These are phyloP conservation scores for Rhombomys opimus DNA, from an alignment of 2,113 vertebrate species.

Conservation along the genomic window DNA sequence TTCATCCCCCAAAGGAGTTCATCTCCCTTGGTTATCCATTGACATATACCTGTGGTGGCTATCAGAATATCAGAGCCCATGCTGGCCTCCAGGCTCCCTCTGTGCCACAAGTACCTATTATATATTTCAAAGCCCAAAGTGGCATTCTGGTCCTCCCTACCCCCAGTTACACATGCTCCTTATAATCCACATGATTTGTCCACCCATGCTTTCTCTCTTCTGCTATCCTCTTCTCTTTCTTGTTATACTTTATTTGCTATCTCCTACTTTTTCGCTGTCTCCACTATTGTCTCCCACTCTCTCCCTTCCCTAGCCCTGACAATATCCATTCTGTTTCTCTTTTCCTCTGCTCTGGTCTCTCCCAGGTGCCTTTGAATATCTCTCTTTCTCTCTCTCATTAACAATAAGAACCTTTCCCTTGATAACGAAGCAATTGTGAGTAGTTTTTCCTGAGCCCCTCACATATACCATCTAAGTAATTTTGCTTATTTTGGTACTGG, in stretches of 20 bases:
- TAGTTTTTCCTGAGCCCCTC: neutral
- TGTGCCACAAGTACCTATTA: neutral
- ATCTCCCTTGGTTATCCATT: neutral
- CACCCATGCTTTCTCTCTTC: neutral
- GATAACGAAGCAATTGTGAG: neutral
- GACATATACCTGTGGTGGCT: neutral
- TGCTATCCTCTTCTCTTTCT: neutral
- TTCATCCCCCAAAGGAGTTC: neutral
- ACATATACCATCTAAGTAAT: neutral
- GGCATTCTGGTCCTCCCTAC: neutral
- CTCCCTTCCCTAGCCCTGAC: neutral
- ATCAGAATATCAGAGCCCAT: neutral
- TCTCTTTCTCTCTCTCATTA: too few relatives aligned
- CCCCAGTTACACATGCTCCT: too few relatives aligned
- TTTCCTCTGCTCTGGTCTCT: neutral
- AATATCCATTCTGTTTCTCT: neutral
- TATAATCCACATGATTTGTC: neutral
- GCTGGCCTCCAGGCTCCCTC: neutral
- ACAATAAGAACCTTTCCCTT: neutral
- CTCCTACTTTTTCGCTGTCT: too few relatives aligned
- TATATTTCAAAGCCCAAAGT: neutral
- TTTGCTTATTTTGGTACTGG: neutral
- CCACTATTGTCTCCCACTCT: neutral
- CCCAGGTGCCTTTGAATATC: neutral
- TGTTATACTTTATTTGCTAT: neutral